Evolutionary conservation across 2,113 vertebrate genomes (phyloP).

Genomic region (Indicator maculatus): DNA sequence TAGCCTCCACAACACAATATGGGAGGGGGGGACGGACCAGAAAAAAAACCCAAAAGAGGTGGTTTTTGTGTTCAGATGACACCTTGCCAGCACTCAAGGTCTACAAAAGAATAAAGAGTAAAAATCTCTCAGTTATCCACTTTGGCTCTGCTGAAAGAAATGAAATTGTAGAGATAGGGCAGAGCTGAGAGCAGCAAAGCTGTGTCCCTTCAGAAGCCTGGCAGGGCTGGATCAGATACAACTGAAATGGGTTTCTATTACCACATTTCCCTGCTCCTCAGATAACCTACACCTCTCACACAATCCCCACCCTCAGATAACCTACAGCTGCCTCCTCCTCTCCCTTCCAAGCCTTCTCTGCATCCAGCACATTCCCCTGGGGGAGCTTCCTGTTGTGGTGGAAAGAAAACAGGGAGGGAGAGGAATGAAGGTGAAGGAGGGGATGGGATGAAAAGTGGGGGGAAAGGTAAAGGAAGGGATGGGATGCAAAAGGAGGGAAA

Average conservation of each 20-base stretch:
- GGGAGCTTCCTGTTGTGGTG: neutral
- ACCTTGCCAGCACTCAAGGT: neutral
- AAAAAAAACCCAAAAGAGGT: neutral
- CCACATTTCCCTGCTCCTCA: conserved; percentile 9
- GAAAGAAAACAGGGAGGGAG: neutral
- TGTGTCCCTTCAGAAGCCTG: neutral
- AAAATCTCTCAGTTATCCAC: neutral
- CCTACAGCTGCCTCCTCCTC: conserved; percentile 1
- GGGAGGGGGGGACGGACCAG: too few species aligned
- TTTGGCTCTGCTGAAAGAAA: neutral
- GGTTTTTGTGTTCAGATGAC: neutral
- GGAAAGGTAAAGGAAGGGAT: too few species aligned
- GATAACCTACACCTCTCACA: conserved; percentile 19
- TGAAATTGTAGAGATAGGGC: neutral
- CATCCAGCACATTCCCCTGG: conserved; percentile 13
- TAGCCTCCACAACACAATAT: neutral
- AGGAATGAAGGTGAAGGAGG: neutral
- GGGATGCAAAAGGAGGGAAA: too few species aligned
- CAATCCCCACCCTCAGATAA: conserved; percentile 27
- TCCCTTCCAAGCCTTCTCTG: neutral
- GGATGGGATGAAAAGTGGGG: neutral
- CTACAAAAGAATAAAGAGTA: neutral
- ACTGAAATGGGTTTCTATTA: conserved; percentile 23
- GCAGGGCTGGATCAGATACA: conserved; percentile 30
- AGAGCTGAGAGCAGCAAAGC: conserved; percentile 15